Evolutionary conservation across 1,140 invertebrate species (phyloP).

Genomic region (Trichonephila clavata): DNA sequence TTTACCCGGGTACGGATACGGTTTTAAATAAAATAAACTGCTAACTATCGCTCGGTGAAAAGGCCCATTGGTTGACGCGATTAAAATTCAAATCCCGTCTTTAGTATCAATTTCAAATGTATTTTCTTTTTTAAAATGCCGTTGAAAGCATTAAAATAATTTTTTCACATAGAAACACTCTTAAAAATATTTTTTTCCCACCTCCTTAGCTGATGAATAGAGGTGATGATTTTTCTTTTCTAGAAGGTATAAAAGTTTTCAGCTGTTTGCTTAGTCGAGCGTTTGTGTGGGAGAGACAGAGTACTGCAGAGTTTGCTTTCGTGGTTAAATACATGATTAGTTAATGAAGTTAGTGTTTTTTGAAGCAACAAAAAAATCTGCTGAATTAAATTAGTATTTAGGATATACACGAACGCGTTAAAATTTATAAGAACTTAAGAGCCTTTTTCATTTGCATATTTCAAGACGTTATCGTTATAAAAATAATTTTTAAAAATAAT

Average conservation of each 20-base stretch:
- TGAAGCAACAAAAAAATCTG: not conserved
- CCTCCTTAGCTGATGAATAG: not conserved
- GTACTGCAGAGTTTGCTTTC: not conserved
- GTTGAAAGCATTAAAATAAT: not conserved
- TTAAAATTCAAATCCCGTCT: conserved; percentile 39
- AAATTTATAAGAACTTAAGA: too few relatives aligned
- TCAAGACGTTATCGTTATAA: too few relatives aligned
- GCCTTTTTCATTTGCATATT: too few relatives aligned
- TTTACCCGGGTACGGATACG: not conserved
- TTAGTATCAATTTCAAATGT: conserved; percentile 44
- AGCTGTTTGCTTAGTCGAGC: not conserved
- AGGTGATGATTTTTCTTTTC: not conserved
- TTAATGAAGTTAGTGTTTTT: conserved; percentile 22
- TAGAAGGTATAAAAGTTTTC: not conserved
- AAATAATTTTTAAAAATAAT: too few relatives aligned
- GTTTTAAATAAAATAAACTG: conserved; percentile 67
- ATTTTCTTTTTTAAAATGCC: not conserved
- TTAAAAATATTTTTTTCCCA: not conserved
- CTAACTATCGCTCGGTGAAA: conserved; percentile 31
- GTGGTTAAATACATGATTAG: conserved; percentile 26
- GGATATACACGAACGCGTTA: too few relatives aligned
- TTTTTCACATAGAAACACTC: not conserved
- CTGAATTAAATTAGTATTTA: not conserved
- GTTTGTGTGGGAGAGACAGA: not conserved
- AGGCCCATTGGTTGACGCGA: conserved; percentile 6